Conservation (phyloP, 1,140 invertebrate genomes). For the Araneus ventricosus region DNA sequence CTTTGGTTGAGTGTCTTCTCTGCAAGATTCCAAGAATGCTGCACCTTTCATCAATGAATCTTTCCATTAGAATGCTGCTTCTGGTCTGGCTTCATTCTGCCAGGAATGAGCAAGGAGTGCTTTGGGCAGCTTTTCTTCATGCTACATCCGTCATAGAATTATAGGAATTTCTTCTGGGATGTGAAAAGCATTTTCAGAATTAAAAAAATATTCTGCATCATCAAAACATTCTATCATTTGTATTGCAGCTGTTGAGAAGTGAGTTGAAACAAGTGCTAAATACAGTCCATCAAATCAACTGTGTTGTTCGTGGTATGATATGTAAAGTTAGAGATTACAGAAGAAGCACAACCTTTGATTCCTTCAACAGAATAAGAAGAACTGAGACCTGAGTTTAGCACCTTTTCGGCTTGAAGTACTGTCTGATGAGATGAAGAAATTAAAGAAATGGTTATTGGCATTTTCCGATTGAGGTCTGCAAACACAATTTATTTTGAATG, state of each 20-base stretch:
- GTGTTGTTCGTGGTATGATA: conserved; percentile 1
- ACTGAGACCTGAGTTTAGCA: neutral
- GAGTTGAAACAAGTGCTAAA: neutral
- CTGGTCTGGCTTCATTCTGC: neutral
- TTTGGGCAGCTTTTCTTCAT: too few species aligned
- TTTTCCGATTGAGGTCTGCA: too few species aligned
- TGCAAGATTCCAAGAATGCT: neutral
- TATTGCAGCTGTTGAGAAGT: too few species aligned
- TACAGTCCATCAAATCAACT: neutral
- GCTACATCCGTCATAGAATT: too few species aligned
- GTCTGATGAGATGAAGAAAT: neutral
- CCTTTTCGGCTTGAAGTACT: neutral
- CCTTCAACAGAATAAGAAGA: neutral
- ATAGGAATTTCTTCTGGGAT: too few species aligned
- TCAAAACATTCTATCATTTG: too few species aligned
- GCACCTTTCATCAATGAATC: too few species aligned
- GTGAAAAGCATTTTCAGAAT: too few species aligned
- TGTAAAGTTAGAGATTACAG: neutral
- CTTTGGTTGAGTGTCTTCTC: conserved; percentile 3
- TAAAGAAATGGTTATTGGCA: too few species aligned
- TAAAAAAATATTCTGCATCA: too few species aligned
- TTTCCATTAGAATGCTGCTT: neutral
- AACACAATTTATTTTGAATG: too few species aligned
- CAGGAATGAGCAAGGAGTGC: too few species aligned
- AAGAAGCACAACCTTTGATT: neutral